These are phyloP conservation scores for Drosophila serrata DNA, from an alignment of 1,140 invertebrate genomes.

Conservation along the genomic window DNA sequence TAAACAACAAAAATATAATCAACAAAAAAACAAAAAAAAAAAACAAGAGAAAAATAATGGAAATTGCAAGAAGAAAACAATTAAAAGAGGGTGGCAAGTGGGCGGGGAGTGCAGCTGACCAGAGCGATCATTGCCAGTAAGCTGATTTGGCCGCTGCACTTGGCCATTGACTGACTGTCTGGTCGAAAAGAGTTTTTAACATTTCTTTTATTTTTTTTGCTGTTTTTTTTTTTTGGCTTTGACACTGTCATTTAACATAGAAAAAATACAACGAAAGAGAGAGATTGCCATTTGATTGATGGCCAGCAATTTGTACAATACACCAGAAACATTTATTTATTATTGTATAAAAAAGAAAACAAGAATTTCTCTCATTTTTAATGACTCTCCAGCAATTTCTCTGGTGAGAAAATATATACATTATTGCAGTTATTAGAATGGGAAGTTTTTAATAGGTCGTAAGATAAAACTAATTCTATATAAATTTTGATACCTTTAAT, in stretches of 20 bases:
- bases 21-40: too few species aligned
- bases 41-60: slow-evolving; percentile 33
- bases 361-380: neutral
- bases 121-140: slow-evolving; percentile 64
- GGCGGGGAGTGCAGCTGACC: slow-evolving; percentile 57
- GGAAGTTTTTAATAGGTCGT: too few species aligned
- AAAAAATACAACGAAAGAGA: slow-evolving; percentile 8
- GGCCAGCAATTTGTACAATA: slow-evolving; percentile 50
- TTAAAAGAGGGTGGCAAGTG: slow-evolving; percentile 38
- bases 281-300: slow-evolving; percentile 61
- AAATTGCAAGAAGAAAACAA: slow-evolving; percentile 58
- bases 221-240: slow-evolving; percentile 60
- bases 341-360: neutral
- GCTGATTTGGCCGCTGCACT: slow-evolving; percentile 43
- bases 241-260: slow-evolving; percentile 48
- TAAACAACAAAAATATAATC: neutral
- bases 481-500: too few species aligned
- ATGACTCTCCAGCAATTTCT: neutral
- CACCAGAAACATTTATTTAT: slow-evolving; percentile 11
- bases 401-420: too few species aligned
- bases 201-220: neutral
- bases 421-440: too few species aligned
- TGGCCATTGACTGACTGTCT: slow-evolving; percentile 55
- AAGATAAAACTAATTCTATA: too few species aligned
- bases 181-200: slow-evolving; percentile 14